A percentile compares a stretch with the other conserved stretches of the same genome.
Evolutionary conservation across 2,113 vertebrate genomes (phyloP).

Genomic region (Eonycteris spelaea): DNA sequence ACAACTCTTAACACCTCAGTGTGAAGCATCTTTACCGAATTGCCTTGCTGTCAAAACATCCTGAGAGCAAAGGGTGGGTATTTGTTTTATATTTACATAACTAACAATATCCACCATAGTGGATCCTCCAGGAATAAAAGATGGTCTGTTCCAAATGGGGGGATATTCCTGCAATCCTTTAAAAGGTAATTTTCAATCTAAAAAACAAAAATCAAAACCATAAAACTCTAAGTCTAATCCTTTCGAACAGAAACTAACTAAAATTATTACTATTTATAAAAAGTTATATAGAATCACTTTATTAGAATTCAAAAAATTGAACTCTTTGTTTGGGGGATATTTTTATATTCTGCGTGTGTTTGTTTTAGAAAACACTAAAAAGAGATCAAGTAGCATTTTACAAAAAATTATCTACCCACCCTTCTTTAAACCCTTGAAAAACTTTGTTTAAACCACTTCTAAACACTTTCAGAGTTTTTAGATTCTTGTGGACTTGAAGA

Average conservation of each 20-base stretch:
- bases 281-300: not conserved
- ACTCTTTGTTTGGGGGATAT: not conserved
- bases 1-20: not conserved
- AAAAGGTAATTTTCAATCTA: not conserved
- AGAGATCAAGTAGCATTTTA: not conserved
- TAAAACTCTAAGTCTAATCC: not conserved
- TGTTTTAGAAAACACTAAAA: conserved; percentile 16
- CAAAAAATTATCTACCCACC: not conserved
- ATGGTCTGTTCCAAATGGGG: not conserved
- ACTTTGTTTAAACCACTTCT: not conserved
- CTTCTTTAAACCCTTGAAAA: not conserved
- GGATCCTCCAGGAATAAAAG: not conserved
- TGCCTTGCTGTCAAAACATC: not conserved
- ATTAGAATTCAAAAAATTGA: not conserved
- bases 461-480: not conserved
- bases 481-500: not conserved
- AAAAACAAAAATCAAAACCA: not conserved
- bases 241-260: conserved; percentile 3
- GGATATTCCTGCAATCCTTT: not conserved
- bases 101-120: not conserved
- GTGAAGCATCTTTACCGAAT: not conserved
- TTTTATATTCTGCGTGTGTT: not conserved
- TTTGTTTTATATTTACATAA: not conserved
- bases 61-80: not conserved
- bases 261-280: conserved; percentile 16